Percentiles rank a stretch among this genome's conserved stretches.
phyloP scores from a whole-genome alignment of 2,888 invertebrate species.

The Dione vanillae region DNA sequence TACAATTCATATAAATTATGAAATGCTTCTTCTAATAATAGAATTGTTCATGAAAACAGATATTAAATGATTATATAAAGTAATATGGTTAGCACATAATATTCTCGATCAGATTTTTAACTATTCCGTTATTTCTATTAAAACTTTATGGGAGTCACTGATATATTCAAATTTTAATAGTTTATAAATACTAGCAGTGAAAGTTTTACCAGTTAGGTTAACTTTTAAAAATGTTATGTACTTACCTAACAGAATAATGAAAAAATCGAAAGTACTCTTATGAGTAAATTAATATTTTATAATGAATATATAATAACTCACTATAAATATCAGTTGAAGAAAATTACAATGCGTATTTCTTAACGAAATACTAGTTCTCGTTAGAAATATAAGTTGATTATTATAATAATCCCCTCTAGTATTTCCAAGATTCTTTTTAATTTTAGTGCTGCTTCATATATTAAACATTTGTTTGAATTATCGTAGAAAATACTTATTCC shows the following conservation, averaged over 20 bases:
- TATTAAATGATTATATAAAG: not conserved
- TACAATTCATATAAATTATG: conserved; percentile 4
- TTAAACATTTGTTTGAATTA: too few species aligned
- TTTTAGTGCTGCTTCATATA: too few species aligned
- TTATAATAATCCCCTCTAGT: too few species aligned
- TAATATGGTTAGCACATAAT: not conserved
- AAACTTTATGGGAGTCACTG: too few species aligned
- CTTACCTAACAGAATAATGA: too few species aligned
- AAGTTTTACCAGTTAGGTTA: not conserved
- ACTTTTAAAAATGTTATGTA: not conserved
- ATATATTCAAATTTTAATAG: too few species aligned
- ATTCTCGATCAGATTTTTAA: conserved; percentile 4
- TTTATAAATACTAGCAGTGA: not conserved
- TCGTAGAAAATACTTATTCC: too few species aligned
- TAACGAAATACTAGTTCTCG: not conserved
- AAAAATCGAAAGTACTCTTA: too few species aligned
- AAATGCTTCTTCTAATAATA: not conserved
- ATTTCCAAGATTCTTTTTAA: too few species aligned
- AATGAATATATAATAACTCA: too few species aligned
- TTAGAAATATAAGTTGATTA: too few species aligned
- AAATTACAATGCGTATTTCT: not conserved
- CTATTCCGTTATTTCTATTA: not conserved
- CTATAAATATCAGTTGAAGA: not conserved
- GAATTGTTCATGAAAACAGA: not conserved
- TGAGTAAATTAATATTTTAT: too few species aligned